Base-by-base conservation (phyloP, 2,797 vertebrate species). In the Microctenopoma stevenorrisi region DNA sequence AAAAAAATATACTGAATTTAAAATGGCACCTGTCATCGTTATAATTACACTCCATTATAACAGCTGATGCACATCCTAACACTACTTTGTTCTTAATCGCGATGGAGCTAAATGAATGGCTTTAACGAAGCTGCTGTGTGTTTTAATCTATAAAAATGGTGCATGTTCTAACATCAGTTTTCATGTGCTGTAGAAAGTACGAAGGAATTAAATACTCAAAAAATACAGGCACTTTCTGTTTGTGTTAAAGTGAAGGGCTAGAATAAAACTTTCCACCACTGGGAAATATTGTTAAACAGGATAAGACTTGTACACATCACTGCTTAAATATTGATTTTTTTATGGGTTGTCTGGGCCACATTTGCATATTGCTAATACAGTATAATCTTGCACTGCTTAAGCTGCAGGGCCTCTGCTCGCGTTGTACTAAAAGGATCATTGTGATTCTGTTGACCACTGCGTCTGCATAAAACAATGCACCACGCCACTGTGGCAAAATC, bases 381-480 rank as follows among this genome's bases (percentile, higher is more conserved):
- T 14, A 25, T 60, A 22, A 48, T 49, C 54, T 30, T 2, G 25
- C 3, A 40, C 22, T 33, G 15, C 35, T 42, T 26, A 14, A 47
- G 28, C 47, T 12, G 15, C 10, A 30, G 38, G 40, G 28, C 6
- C 40, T 5, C 16, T 30, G 44, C 16, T 44, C 15, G 8, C 38
- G 55, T 68, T 63, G 33, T 30, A 30, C 37, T n/a, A 61, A 30
- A 4, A 26, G 18, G 14, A 56, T 38, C 30, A 26, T 54, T 53
- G 50, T 13, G 9, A 22, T 42, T 72, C 14, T 66, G 16, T 47
- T 52, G 22, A 55, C 5, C 26, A 22, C 26, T 42, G 37, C 49
- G 48, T 22, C 18, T 37, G n/a, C 18, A 50, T 22, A 56, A 64
- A 11, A 33, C 43, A 58, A 68, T 37, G 42, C 56, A 66, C 18